Evolutionary conservation across 2,797 vertebrate species (phyloP).

Genomic region (Hephaestus fuliginosus): DNA sequence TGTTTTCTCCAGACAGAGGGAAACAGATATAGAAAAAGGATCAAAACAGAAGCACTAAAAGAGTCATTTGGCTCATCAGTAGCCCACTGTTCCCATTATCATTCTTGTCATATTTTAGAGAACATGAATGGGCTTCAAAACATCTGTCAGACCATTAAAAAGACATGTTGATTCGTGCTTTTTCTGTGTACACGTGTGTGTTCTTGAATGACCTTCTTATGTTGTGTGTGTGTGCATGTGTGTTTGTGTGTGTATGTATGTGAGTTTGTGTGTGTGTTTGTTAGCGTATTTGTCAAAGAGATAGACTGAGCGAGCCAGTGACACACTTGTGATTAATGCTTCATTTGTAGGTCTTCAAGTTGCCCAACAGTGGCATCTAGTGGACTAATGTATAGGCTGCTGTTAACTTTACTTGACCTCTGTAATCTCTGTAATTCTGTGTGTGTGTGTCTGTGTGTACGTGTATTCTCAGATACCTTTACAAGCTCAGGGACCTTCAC

Average conservation of each 20-base stretch:
- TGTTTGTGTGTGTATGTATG: not conserved
- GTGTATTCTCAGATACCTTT: conserved; percentile 89
- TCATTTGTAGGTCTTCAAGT: conserved; percentile 29
- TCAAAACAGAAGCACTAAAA: conserved; percentile 7
- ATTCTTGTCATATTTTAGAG: conserved; percentile 36
- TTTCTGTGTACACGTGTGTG: conserved; percentile 5
- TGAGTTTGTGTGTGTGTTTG: too few relatives aligned
- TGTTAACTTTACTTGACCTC: conserved; percentile 8
- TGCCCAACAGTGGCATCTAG: conserved; percentile 81
- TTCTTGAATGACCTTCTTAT: conserved; percentile 22
- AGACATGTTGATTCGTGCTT: conserved; percentile 1
- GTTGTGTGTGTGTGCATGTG: not conserved
- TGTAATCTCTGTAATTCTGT: conserved; percentile 5
- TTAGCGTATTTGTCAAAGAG: conserved; percentile 1
- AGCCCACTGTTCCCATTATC: conserved; percentile 18
- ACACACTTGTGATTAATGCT: conserved; percentile 20
- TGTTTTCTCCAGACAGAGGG: conserved; percentile 13
- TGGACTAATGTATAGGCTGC: conserved; percentile 59
- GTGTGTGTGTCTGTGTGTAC: not conserved
- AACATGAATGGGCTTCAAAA: conserved; percentile 53
- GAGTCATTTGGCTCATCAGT: not conserved
- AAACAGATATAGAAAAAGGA: conserved; percentile 19
- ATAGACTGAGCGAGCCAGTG: not conserved
- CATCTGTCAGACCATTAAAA: conserved; percentile 32
- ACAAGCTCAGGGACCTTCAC: conserved; percentile 97